Conservation (phyloP, 2,888 invertebrate genomes). For the Escarpia spicata region DNA sequence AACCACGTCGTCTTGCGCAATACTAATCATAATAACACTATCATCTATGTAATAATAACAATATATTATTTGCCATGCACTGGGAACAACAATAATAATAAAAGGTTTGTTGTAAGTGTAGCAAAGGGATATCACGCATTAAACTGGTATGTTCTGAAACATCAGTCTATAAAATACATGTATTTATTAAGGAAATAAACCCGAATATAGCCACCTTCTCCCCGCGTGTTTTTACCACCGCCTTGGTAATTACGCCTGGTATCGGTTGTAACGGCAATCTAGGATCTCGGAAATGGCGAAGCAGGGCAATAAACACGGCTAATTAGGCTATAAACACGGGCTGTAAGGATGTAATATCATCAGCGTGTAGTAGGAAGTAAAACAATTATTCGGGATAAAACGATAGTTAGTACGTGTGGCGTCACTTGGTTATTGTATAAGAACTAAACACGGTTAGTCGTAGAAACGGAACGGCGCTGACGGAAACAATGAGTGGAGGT, state of each 20-base stretch:
- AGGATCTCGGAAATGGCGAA: neutral
- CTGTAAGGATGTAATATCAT: neutral
- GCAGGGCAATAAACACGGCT: neutral
- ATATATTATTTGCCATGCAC: too few species aligned
- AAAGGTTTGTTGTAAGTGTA: neutral
- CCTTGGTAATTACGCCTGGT: neutral
- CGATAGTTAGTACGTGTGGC: neutral
- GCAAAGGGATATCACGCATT: neutral
- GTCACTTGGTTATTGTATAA: neutral
- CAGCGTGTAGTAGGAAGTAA: neutral
- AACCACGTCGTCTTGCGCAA: too few species aligned
- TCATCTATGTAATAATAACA: too few species aligned
- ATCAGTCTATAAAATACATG: neutral
- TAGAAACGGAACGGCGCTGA: neutral
- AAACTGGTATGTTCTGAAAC: neutral
- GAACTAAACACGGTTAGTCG: neutral
- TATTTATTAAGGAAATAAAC: conserved; percentile 10
- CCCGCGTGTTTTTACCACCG: neutral
- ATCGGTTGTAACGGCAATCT: neutral
- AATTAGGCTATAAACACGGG: neutral
- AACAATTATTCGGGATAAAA: neutral
- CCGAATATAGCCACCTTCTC: neutral
- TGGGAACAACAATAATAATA: neutral
- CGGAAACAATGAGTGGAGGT: neutral
- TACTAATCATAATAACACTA: too few species aligned